Conservation (phyloP, 1,140 invertebrate genomes). For the Nasonia vitripennis region DNA sequence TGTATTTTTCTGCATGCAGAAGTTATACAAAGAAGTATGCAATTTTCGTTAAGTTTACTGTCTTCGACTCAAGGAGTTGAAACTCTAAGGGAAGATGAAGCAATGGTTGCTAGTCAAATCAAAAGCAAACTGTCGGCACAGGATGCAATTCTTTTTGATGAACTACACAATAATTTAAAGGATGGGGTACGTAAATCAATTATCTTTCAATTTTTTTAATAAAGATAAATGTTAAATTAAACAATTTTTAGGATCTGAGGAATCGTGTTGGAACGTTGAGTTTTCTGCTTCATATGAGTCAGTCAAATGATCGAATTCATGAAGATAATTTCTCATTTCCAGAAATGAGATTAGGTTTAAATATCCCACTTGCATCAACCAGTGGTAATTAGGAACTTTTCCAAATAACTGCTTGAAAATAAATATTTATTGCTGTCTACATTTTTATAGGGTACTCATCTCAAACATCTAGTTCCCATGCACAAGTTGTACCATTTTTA, state of each 20-base stretch:
- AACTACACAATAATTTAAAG: slow-evolving; percentile 70
- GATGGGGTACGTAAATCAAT: slow-evolving; percentile 63
- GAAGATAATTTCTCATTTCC: slow-evolving; percentile 65
- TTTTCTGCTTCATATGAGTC: slow-evolving; percentile 67
- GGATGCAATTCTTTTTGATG: slow-evolving; percentile 68
- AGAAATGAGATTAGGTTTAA: slow-evolving; percentile 65
- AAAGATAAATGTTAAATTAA: slow-evolving; percentile 2
- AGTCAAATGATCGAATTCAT: slow-evolving; percentile 59
- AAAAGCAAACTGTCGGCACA: slow-evolving; percentile 66
- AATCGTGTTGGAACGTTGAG: slow-evolving; percentile 66
- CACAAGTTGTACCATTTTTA: slow-evolving; percentile 63
- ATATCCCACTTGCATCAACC: slow-evolving; percentile 64
- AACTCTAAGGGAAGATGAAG: slow-evolving; percentile 69
- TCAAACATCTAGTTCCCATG: slow-evolving; percentile 60
- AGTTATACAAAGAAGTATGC: slow-evolving; percentile 54
- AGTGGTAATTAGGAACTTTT: slow-evolving; percentile 62
- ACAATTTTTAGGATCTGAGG: slow-evolving; percentile 62
- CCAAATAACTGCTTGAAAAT: slow-evolving; percentile 27
- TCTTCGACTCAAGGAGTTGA: slow-evolving; percentile 68
- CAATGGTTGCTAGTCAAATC: slow-evolving; percentile 65
- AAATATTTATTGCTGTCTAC: slow-evolving; percentile 13
- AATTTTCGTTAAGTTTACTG: slow-evolving; percentile 67
- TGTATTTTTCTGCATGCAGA: slow-evolving; percentile 40
- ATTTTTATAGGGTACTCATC: slow-evolving; percentile 62
- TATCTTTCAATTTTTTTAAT: not conserved